phyloP scores from a whole-genome alignment of 2,888 invertebrate genomes.

The Rhingia rostrata region DNA sequence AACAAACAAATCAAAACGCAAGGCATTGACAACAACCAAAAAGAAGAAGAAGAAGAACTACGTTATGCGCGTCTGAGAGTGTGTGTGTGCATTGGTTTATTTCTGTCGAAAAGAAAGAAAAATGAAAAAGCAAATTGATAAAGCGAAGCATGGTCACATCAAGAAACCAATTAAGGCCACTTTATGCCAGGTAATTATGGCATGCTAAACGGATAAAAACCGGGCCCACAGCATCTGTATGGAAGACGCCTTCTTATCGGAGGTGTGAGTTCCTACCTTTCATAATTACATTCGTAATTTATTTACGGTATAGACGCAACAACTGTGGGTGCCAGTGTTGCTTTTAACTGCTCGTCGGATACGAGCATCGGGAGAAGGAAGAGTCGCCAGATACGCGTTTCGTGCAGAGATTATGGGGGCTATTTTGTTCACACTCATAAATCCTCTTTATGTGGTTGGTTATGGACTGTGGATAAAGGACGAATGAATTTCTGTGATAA shows the following conservation, averaged over 20 bases:
- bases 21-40: too few species aligned
- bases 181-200: slow-evolving; percentile 75
- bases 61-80: too few species aligned
- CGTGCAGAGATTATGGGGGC: slow-evolving; percentile 67
- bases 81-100: neutral
- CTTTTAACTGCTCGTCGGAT: neutral
- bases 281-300: slow-evolving; percentile 75
- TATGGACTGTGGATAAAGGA: neutral
- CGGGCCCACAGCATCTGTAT: slow-evolving; percentile 66
- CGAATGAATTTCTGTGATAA: slow-evolving; percentile 57
- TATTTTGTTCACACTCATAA: slow-evolving; percentile 72
- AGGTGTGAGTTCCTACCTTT: slow-evolving; percentile 74
- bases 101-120: slow-evolving; percentile 14
- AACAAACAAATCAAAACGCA: neutral
- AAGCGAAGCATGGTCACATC: slow-evolving; percentile 75
- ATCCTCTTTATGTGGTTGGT: slow-evolving; percentile 44
- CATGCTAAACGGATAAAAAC: slow-evolving; percentile 74
- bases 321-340: slow-evolving; percentile 18
- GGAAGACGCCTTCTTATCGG: slow-evolving; percentile 67
- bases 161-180: slow-evolving; percentile 75
- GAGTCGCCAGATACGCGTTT: slow-evolving; percentile 28
- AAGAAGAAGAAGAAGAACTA: too few species aligned
- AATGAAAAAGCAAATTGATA: slow-evolving; percentile 68
- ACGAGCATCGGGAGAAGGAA: neutral
- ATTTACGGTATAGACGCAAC: slow-evolving; percentile 47